These are phyloP conservation scores for Amblyornis subalaris DNA, from an alignment of 2,113 vertebrate species.

Conservation along the genomic window DNA sequence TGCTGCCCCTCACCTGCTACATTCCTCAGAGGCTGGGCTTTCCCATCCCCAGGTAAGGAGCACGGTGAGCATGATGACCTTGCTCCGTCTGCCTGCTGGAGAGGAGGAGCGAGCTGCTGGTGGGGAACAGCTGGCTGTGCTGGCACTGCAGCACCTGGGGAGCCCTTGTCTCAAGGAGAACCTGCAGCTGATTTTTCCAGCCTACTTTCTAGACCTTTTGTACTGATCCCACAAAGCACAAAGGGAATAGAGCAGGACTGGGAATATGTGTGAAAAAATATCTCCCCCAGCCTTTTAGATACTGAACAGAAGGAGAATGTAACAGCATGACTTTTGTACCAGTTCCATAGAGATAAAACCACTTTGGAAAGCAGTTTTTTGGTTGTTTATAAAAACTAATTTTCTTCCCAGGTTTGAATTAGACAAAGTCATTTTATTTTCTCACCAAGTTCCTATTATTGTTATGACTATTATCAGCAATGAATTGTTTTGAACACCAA, in stretches of 20 bases:
- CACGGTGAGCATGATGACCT: neutral
- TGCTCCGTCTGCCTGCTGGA: rapidly evolving
- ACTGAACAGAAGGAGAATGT: neutral
- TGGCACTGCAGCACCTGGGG: neutral
- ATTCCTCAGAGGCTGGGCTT: neutral
- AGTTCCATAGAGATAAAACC: neutral
- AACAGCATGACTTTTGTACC: constrained; percentile 4
- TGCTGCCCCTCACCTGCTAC: neutral
- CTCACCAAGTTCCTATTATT: neutral
- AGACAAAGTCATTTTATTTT: neutral
- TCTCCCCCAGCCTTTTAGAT: neutral
- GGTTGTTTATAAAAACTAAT: neutral
- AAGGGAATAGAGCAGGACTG: constrained; percentile 33
- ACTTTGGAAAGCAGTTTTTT: neutral
- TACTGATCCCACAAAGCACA: constrained; percentile 42
- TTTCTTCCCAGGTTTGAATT: constrained; percentile 13
- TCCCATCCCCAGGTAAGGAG: neutral
- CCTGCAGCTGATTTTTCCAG: constrained; percentile 22
- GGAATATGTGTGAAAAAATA: constrained; percentile 45
- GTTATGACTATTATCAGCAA: neutral
- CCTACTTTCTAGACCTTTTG: constrained; percentile 63
- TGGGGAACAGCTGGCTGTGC: neutral
- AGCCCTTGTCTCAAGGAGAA: constrained; percentile 50
- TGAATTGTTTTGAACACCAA: neutral
- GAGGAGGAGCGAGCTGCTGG: neutral